Base-by-base conservation (phyloP, 2,113 vertebrate species). In the Ascaphus truei region DNA sequence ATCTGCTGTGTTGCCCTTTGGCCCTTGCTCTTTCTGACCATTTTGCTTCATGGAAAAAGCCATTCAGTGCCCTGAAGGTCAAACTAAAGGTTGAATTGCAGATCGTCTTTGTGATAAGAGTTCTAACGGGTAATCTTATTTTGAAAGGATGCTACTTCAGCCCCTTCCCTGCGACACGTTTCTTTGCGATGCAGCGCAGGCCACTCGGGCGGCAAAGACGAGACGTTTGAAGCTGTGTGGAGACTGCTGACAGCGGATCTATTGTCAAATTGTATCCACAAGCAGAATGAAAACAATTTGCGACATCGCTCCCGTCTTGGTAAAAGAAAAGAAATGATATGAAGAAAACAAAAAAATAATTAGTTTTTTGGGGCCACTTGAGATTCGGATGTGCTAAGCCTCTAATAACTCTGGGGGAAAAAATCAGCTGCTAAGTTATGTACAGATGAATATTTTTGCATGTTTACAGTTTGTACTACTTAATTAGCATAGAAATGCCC, bases 301-400 rank as follows among this genome's bases (percentile, higher is more conserved):
- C 37, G 66, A 51, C 56, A 59, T 50, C 55, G 55, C 41, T 37
- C 66, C 51, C 51, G 66, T 59, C 56, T 60, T 50, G 31, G 15
- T 37, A 23, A 48, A 68, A 43, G 66, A 59, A 57, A 68, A 53
- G 45, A 68, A 60, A 48, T 51, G 41, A 68, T 59, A 58, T 37
- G 66, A 68, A 68, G 55, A 60, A 68, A 51, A 66, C 63, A 66
- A 66, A 68, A n/a, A 50, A 68, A 50, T 68, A 68, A 68, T 68
- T 68, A 68, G 66, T 68, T 59, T 68, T 59, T 68, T 25, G 16
- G 43, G 56, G 41, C 66, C 66, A 68, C 55, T 26, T 37, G 66
- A 68, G 66, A 68, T 57, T 26, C 27, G 66, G 50, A 31, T 59
- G 22, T 34, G 25, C 25, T 59, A 68, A 59, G 66, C 55, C 55